A percentile compares a stretch with the other conserved stretches of the same genome.
Evolutionary conservation across 2,113 vertebrate species (phyloP).

Genomic region (Otolemur garnettii): DNA sequence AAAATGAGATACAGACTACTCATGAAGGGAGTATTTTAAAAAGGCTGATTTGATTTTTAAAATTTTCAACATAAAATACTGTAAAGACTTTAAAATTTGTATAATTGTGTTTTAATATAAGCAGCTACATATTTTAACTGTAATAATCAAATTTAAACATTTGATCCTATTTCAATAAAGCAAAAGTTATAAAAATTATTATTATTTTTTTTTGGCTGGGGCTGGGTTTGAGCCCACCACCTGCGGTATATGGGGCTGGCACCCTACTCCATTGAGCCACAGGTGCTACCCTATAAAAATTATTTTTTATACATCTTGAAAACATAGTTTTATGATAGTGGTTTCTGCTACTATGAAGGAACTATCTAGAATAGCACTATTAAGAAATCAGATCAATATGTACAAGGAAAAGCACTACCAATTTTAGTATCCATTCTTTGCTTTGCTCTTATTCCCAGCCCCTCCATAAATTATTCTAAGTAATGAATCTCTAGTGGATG

Average conservation of each 20-base stretch:
- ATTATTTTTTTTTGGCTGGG: too few species aligned
- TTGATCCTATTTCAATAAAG: background rate
- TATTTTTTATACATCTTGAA: constrained; percentile 9
- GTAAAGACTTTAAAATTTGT: constrained; percentile 27
- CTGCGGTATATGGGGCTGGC: too few species aligned
- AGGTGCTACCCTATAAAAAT: background rate
- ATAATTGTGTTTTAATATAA: constrained; percentile 10
- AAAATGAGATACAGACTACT: background rate
- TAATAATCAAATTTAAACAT: constrained; percentile 34
- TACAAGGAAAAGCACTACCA: background rate
- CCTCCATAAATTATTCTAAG: background rate
- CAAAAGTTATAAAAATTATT: background rate
- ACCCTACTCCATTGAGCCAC: too few species aligned
- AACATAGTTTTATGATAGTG: background rate
- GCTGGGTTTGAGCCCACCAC: too few species aligned
- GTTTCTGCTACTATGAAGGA: background rate
- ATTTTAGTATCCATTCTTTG: background rate
- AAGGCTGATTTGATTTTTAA: background rate
- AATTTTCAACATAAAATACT: constrained; percentile 40
- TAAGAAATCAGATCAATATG: background rate
- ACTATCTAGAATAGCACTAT: background rate
- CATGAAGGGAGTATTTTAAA: background rate
- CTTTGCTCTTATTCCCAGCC: background rate
- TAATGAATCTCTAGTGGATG: background rate
- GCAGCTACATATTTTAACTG: background rate